These are phyloP conservation scores for Hirtodrosophila trivittata DNA, from an alignment of 2,888 invertebrate genomes.

Conservation along the genomic window DNA sequence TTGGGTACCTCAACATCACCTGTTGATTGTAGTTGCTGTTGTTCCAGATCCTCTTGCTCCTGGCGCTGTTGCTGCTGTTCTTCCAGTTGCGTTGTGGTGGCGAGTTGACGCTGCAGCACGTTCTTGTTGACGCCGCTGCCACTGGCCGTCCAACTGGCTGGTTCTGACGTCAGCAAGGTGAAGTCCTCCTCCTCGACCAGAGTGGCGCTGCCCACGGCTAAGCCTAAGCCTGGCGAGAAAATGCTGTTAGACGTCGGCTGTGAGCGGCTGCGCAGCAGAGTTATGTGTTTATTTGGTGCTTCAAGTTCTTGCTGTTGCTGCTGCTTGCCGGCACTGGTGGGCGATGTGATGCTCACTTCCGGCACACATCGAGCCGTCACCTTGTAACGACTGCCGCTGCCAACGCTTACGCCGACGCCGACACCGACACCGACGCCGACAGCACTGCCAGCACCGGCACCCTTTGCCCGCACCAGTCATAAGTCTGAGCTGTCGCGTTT, in stretches of 20 bases:
- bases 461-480: conserved; percentile 83
- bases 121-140: conserved; percentile 62
- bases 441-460: conserved; percentile 68
- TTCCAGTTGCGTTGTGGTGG: conserved; percentile 61
- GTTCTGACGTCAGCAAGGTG: conserved; percentile 72
- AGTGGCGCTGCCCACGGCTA: conserved; percentile 67
- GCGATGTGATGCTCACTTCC: conserved; percentile 83
- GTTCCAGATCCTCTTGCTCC: conserved; percentile 39
- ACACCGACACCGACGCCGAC: conserved; percentile 68
- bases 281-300: conserved; percentile 70
- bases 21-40: conserved; percentile 38
- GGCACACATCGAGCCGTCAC: conserved; percentile 83
- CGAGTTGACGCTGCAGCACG: conserved; percentile 78
- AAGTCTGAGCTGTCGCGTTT: conserved; percentile 84
- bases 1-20: conserved; percentile 66
- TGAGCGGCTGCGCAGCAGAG: conserved; percentile 73
- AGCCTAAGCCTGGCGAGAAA: conserved; percentile 79
- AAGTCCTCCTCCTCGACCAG: conserved; percentile 82
- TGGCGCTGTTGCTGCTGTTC: conserved; percentile 45
- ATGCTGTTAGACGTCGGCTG: conserved; percentile 80
- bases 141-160: conserved; percentile 24
- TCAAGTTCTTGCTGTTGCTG: conserved; percentile 43
- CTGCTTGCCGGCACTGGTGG: conserved; percentile 60
- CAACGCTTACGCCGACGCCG: conserved; percentile 75
- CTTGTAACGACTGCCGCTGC: conserved; percentile 82